Conservation (phyloP, 1,140 invertebrate genomes). For the Drosophila varians region DNA sequence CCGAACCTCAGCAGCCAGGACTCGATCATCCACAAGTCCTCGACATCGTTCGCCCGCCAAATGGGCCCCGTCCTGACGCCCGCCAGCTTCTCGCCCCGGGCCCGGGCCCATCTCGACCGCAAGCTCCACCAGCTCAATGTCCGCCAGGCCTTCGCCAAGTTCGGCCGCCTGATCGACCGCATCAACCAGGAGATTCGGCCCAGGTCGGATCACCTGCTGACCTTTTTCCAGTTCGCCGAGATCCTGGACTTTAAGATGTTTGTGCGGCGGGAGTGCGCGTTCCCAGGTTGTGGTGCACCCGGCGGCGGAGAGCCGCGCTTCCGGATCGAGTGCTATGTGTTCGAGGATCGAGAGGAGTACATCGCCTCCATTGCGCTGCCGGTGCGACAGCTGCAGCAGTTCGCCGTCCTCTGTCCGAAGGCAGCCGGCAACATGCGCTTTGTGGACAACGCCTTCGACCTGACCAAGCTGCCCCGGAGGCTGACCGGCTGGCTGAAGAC, state of each 20-base stretch:
- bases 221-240: conserved; percentile 1
- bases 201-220: background rate
- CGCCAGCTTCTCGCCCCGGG: background rate
- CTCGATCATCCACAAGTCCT: background rate
- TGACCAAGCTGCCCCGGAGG: background rate
- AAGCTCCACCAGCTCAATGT: too few relatives aligned
- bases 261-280: background rate
- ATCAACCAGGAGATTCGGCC: background rate
- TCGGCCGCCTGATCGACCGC: background rate
- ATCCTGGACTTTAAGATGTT: background rate
- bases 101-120: background rate
- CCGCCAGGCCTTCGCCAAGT: background rate
- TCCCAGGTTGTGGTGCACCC: background rate
- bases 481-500: background rate
- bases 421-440: background rate
- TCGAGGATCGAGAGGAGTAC: background rate
- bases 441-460: conserved; percentile 1
- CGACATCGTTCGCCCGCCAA: background rate
- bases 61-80: background rate
- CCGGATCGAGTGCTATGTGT: background rate
- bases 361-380: background rate
- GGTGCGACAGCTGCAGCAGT: background rate
- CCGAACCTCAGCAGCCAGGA: background rate
- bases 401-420: background rate
- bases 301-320: background rate